phyloP scores from a whole-genome alignment of 2,888 invertebrate species.

The Dryomyza anilis region DNA sequence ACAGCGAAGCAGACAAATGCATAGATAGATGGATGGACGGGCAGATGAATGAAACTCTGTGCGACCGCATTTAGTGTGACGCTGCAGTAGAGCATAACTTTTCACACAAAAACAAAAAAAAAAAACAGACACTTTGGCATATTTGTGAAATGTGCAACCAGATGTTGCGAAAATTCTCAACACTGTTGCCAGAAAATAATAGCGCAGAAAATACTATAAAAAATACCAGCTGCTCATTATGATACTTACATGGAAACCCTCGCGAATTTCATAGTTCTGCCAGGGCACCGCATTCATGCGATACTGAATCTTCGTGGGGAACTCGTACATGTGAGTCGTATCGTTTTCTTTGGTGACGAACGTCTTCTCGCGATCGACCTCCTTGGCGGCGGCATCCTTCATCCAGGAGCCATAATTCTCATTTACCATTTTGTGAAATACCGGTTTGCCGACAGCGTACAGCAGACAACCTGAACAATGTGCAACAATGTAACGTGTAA shows the following conservation, averaged over 20 bases:
- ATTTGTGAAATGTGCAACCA: too few species aligned
- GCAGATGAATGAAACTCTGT: too few species aligned
- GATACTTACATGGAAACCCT: conserved; percentile 61
- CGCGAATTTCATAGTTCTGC: conserved; percentile 56
- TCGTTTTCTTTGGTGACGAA: conserved; percentile 85
- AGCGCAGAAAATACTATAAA: too few species aligned
- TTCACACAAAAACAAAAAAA: too few species aligned
- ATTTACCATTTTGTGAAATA: conserved; percentile 81
- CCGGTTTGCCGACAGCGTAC: conserved; percentile 92
- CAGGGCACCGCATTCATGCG: conserved; percentile 65
- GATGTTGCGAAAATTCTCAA: too few species aligned
- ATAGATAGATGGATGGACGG: too few species aligned
- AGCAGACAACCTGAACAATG: conserved; percentile 76
- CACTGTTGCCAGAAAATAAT: background rate
- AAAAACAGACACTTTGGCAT: too few species aligned
- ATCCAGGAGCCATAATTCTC: conserved; percentile 85
- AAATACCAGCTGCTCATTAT: too few species aligned
- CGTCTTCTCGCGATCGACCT: conserved; percentile 67
- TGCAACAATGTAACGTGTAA: background rate
- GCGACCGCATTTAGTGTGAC: too few species aligned
- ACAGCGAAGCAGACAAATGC: too few species aligned
- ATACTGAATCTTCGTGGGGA: conserved; percentile 73
- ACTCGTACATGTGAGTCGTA: conserved; percentile 77
- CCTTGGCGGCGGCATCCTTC: conserved; percentile 67
- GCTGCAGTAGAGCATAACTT: too few species aligned